A percentile compares a stretch with the other conserved stretches of the same genome.
These are phyloP conservation scores for Eupleurogrammus muticus DNA, from an alignment of 2,797 vertebrate genomes.

Conservation along the genomic window DNA sequence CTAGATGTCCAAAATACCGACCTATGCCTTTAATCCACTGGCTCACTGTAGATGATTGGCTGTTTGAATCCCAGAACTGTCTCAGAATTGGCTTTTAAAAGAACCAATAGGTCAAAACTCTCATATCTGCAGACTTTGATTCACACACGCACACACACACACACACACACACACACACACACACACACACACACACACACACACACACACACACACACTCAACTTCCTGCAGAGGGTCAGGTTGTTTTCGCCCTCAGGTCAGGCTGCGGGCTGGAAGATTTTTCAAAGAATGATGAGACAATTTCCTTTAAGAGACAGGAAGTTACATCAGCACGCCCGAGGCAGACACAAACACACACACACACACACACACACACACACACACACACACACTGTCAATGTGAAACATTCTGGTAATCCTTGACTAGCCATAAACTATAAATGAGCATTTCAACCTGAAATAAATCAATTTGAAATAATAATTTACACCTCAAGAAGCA, in stretches of 20 bases:
- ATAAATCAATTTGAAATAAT: background rate
- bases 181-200: background rate
- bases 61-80: background rate
- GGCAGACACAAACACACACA: conserved; percentile 2
- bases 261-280: conserved; percentile 30
- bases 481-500: background rate
- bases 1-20: no score
- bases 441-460: background rate
- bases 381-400: background rate
- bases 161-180: background rate
- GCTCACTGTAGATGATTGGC: background rate
- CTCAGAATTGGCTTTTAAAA: background rate
- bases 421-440: conserved; percentile 2
- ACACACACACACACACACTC: conserved; percentile 2
- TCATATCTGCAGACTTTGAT: conserved; percentile 3
- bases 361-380: background rate
- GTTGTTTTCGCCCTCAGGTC: conserved; percentile 36
- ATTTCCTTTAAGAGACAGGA: conserved; percentile 45
- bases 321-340: conserved; percentile 35
- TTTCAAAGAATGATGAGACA: conserved; percentile 15
- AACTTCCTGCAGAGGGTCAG: conserved; percentile 21
- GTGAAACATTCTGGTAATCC: conserved; percentile 1
- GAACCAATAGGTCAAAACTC: background rate
- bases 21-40: background rate
- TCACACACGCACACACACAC: conserved; percentile 1